Percentiles rank a stretch among this genome's conserved stretches.
Evolutionary conservation across 2,113 vertebrate species (phyloP).

Genomic region (Eptatretus burgeri): DNA sequence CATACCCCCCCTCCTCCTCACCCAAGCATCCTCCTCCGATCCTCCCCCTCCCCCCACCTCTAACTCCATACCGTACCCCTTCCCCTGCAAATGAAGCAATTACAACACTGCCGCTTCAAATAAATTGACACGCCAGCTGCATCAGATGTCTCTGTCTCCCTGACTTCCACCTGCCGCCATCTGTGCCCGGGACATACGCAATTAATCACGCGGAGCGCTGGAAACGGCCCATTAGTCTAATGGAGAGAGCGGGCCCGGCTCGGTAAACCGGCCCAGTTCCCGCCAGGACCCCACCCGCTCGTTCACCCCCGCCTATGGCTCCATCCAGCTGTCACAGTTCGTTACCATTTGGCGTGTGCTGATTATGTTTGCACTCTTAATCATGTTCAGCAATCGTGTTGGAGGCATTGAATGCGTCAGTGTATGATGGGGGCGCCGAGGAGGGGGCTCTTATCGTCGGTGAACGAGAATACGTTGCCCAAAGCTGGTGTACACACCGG

Average conservation of each 20-base stretch:
- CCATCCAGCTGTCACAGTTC: conserved; percentile 3
- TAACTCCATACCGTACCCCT: too few relatives aligned
- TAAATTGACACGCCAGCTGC: conserved; percentile 6
- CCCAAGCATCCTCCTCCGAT: too few relatives aligned
- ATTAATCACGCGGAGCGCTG: conserved; percentile 3
- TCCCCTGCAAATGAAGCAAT: conserved; percentile 4
- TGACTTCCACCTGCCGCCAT: conserved; percentile 5
- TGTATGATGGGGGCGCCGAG: too few relatives aligned
- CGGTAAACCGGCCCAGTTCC: not conserved
- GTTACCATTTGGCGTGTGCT: not conserved
- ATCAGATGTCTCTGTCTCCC: not conserved
- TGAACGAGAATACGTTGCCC: too few relatives aligned
- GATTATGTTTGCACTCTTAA: conserved; percentile 6
- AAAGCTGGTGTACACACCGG: too few relatives aligned
- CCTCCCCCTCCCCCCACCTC: too few relatives aligned
- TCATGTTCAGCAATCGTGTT: not conserved
- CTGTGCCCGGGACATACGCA: not conserved
- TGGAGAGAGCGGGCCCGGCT: not conserved
- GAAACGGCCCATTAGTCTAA: conserved; percentile 7
- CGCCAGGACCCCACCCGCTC: not conserved
- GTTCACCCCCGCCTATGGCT: not conserved
- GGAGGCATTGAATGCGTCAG: not conserved
- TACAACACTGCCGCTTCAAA: conserved; percentile 3
- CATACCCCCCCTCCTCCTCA: too few relatives aligned
- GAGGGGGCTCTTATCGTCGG: too few relatives aligned